phyloP scores from a whole-genome alignment of 2,797 vertebrate species.

The Liasis olivaceus region DNA sequence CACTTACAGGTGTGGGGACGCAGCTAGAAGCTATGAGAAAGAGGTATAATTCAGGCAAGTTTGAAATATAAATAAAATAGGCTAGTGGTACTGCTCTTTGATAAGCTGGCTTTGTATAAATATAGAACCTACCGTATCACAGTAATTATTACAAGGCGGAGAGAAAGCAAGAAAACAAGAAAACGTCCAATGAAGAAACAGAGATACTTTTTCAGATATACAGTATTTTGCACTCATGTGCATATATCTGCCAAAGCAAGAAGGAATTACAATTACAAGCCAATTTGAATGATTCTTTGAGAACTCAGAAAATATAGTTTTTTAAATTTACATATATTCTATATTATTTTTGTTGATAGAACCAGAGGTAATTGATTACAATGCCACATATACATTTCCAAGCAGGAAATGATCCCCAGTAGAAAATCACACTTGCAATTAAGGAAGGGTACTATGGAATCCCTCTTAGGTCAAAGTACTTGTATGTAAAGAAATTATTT shows the following conservation, averaged over 20 bases:
- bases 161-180: neutral
- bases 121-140: neutral
- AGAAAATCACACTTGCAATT: neutral
- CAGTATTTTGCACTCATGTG: neutral
- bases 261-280: neutral
- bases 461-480: neutral
- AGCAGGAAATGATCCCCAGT: neutral
- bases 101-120: neutral
- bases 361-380: neutral
- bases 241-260: neutral
- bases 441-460: neutral
- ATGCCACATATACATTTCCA: neutral
- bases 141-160: neutral
- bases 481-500: neutral
- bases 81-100: neutral
- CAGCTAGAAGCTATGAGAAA: neutral
- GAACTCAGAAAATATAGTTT: neutral
- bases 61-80: neutral
- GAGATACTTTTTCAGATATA: neutral
- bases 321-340: neutral
- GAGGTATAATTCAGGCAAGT: neutral
- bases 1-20: neutral
- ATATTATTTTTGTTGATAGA: neutral
- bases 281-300: neutral
- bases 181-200: neutral